These are phyloP conservation scores for Microcebus murinus DNA, from an alignment of 2,113 vertebrate genomes.

Conservation along the genomic window DNA sequence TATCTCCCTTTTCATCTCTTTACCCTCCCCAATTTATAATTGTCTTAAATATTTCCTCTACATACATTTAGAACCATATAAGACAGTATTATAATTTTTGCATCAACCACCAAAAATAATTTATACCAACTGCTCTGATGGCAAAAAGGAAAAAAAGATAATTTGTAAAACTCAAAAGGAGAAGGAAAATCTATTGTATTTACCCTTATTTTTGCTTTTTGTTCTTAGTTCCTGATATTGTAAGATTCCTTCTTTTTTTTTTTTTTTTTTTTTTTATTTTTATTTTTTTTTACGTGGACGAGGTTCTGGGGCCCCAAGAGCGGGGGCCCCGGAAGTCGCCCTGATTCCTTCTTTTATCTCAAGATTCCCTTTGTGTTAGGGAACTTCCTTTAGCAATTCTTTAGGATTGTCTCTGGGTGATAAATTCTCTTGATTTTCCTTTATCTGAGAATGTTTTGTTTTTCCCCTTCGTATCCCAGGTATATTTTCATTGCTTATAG, in stretches of 20 bases:
- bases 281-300: too few species aligned
- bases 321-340: too few species aligned
- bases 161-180: background rate
- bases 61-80: constrained; percentile 3
- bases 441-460: background rate
- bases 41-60: constrained; percentile 32
- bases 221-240: background rate
- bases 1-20: background rate
- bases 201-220: background rate
- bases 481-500: background rate
- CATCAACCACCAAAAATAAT: background rate
- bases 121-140: background rate
- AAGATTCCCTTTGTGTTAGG: constrained; percentile 8
- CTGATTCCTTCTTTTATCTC: constrained; percentile 24
- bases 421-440: constrained; percentile 23
- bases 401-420: background rate
- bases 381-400: constrained; percentile 1
- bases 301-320: too few species aligned
- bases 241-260: constrained; percentile 26
- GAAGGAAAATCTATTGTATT: background rate
- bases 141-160: background rate
- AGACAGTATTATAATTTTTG: background rate
- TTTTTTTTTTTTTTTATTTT: constrained; percentile 48
- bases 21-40: background rate
- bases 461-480: background rate